Conservation (phyloP, 2,113 vertebrate species). For the Misgurnus mizolepis region DNA sequence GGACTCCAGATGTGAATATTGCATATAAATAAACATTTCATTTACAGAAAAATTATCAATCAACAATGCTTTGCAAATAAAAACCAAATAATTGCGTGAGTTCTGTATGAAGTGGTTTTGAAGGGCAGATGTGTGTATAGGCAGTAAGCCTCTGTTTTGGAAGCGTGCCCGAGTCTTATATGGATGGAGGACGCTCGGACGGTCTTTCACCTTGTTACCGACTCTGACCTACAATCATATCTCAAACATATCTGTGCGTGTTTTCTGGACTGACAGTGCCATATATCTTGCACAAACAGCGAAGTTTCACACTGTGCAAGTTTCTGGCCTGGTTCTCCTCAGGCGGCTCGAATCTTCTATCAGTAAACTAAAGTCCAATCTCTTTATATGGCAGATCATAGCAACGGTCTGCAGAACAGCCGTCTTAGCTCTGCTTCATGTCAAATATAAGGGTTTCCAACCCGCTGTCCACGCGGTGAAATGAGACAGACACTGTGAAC, state of each 20-base stretch:
- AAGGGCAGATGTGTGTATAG: too few relatives aligned
- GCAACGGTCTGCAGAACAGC: background rate
- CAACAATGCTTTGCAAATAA: too few relatives aligned
- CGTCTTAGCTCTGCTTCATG: conserved; percentile 2
- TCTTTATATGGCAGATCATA: background rate
- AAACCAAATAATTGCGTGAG: too few relatives aligned
- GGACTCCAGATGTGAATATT: too few relatives aligned
- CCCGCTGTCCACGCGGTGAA: background rate
- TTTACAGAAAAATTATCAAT: too few relatives aligned
- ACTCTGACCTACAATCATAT: background rate
- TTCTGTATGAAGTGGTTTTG: too few relatives aligned
- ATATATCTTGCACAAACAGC: background rate
- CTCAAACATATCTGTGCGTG: background rate
- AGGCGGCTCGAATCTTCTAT: background rate
- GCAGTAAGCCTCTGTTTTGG: too few relatives aligned
- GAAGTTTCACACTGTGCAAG: background rate
- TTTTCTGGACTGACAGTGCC: background rate
- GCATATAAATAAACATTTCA: too few relatives aligned
- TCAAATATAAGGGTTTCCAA: conserved; percentile 4
- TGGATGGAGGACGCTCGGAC: too few relatives aligned
- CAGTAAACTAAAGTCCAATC: background rate
- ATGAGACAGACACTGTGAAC: conserved; percentile 7
- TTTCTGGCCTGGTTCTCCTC: background rate
- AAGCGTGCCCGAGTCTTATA: too few relatives aligned
- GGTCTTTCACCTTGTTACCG: background rate